Conservation (phyloP, 2,797 vertebrate genomes). For the Clarias pachynema region DNA sequence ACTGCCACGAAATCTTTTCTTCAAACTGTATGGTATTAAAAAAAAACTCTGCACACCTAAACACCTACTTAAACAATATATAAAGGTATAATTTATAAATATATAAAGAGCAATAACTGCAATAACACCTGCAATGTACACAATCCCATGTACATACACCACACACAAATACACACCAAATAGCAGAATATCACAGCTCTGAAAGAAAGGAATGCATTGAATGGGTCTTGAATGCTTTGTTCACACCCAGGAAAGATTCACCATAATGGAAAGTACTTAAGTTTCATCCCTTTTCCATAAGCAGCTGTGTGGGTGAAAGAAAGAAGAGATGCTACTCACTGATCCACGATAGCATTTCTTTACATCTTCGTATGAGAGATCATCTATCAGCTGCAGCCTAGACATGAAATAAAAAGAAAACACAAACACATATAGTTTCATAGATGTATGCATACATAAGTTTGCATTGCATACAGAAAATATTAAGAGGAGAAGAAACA, state of each 20-base stretch:
- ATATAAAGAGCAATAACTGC: background rate
- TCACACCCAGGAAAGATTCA: slow-evolving; percentile 2
- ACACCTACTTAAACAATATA: background rate
- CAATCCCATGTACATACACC: too few species aligned
- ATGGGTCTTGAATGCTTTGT: background rate
- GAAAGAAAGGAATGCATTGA: background rate
- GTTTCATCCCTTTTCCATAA: background rate
- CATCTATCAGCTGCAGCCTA: slow-evolving; percentile 73
- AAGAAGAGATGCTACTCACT: slow-evolving; percentile 59
- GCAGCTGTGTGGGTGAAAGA: background rate
- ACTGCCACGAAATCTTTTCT: background rate
- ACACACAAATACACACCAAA: background rate
- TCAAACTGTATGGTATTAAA: background rate
- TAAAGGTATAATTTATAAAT: too few species aligned
- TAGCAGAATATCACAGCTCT: background rate
- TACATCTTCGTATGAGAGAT: slow-evolving; percentile 74
- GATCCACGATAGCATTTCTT: slow-evolving; percentile 77
- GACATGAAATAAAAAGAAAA: slow-evolving; percentile 22
- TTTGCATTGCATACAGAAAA: background rate
- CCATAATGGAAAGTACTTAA: background rate
- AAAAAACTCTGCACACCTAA: background rate
- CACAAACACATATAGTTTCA: background rate
- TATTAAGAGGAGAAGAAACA: background rate
- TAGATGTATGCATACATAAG: background rate
- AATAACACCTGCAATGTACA: background rate